phyloP scores from a whole-genome alignment of 2,888 invertebrate species.

The Cephus spinipes region DNA sequence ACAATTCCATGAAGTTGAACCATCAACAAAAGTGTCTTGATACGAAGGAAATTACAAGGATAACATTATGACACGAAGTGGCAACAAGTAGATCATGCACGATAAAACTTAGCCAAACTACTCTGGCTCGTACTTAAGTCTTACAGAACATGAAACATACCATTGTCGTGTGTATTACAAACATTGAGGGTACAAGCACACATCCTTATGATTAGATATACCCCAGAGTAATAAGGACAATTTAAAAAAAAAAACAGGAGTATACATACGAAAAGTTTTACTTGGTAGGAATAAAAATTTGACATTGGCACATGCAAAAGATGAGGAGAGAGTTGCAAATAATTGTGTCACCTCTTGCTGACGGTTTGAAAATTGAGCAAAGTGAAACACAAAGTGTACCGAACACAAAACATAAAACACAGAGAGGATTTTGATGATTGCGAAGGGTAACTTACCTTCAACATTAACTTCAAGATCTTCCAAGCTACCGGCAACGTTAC shows the following conservation, averaged over 20 bases:
- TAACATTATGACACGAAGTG: neutral
- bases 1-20: neutral
- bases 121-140: neutral
- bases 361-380: slow-evolving; percentile 17
- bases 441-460: slow-evolving; percentile 78
- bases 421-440: neutral
- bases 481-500: slow-evolving; percentile 85
- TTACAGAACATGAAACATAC: neutral
- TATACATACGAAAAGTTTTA: slow-evolving; percentile 1
- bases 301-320: neutral
- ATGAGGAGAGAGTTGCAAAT: slow-evolving; percentile 8
- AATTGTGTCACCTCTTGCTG: neutral
- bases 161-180: neutral
- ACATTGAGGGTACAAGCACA: neutral
- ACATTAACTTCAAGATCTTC: slow-evolving; percentile 97
- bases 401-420: neutral
- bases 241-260: neutral
- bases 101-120: neutral
- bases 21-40: neutral
- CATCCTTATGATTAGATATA: neutral
- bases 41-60: neutral
- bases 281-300: slow-evolving; percentile 20
- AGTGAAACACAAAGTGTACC: slow-evolving; percentile 12
- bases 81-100: neutral
- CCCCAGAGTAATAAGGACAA: neutral